phyloP scores from a whole-genome alignment of 1,140 invertebrate genomes.

The Drosophila ambigua region DNA sequence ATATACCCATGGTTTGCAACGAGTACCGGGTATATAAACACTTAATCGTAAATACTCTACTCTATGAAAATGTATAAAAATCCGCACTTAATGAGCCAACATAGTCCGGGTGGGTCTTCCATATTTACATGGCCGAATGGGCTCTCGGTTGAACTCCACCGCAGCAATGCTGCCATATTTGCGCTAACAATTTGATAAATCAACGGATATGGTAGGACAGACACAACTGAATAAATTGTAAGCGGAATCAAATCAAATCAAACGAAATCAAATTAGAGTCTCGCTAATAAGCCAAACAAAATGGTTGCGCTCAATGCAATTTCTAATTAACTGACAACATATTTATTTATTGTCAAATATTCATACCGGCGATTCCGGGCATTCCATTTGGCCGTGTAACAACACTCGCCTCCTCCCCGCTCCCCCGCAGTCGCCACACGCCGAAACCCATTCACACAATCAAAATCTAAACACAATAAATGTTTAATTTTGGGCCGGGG shows the following conservation, averaged over 20 bases:
- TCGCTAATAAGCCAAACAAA: constrained; percentile 76
- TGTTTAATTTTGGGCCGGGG: constrained; percentile 49
- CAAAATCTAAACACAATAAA: constrained; percentile 61
- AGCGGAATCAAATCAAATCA: constrained; percentile 53
- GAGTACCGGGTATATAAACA: constrained; percentile 11
- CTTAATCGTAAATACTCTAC: constrained; percentile 34
- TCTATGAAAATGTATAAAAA: constrained; percentile 19
- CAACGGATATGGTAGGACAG: constrained; percentile 25
- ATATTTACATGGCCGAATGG: constrained; percentile 30
- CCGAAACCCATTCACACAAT: constrained; percentile 26
- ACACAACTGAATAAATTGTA: constrained; percentile 45
- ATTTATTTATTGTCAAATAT: constrained; percentile 77
- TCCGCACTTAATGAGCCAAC: constrained; percentile 14
- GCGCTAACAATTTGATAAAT: constrained; percentile 64
- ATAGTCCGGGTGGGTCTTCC: constrained; percentile 9
- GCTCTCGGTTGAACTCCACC: constrained; percentile 12
- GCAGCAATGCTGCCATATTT: constrained; percentile 48
- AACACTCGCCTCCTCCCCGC: neutral
- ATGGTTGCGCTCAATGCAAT: constrained; percentile 66
- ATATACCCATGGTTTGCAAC: no score
- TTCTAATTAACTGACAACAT: constrained; percentile 75
- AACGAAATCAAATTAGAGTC: constrained; percentile 56
- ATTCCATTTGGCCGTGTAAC: constrained; percentile 67
- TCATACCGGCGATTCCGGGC: constrained; percentile 31
- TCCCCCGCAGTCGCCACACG: neutral